Evolutionary conservation across 2,797 vertebrate genomes (phyloP), one percentile per base, ranked within the genome.

Genomic region (Cygnus olor): DNA sequence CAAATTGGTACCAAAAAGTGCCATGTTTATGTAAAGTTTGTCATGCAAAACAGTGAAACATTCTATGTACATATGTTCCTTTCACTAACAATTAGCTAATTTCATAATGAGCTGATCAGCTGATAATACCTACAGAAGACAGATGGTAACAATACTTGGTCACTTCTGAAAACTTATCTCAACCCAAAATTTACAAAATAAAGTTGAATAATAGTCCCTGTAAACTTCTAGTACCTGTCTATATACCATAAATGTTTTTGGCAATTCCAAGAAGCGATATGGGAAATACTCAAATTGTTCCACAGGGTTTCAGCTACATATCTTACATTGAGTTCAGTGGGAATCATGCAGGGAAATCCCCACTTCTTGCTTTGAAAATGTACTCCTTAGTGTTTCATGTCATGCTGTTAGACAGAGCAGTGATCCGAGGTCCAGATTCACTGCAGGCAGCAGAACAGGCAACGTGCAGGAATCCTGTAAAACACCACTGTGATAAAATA

Each of bases 331-430:
- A 56, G 83, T 94, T 87, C 88, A 85, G 88, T 80, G 90, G 80
- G 83, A 96, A 78, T 40, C 93, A 71, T 0, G 27, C 91, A 56
- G 95, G 47, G 95, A 87, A 90, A 91, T 90, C 69, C 78, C 78
- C 78, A 74, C 61, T 87, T 49, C 36, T 0, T 76, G 88, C 95
- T 94, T 96, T 97, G 93, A 96, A 97, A 94, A 78, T 49, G 74
- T 36, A 68, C 71, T 94, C 95, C 95, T 94, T 15, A 69, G 93
- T 94, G 88, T 45, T 96, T 78, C 85, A 11, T 28, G 83, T 63
- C 94, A 27, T 79, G 91, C 95, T 94, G 95, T 94, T 94, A 95
- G 93, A 93, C 92, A 92, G 90, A 93, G 91, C 93, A 80, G 64
- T 72, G 90, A 96, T 95, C 90, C 95, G 51, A 78, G 89, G 95